phyloP scores from a whole-genome alignment of 1,140 invertebrate genomes.

The Drosophila hydei region DNA sequence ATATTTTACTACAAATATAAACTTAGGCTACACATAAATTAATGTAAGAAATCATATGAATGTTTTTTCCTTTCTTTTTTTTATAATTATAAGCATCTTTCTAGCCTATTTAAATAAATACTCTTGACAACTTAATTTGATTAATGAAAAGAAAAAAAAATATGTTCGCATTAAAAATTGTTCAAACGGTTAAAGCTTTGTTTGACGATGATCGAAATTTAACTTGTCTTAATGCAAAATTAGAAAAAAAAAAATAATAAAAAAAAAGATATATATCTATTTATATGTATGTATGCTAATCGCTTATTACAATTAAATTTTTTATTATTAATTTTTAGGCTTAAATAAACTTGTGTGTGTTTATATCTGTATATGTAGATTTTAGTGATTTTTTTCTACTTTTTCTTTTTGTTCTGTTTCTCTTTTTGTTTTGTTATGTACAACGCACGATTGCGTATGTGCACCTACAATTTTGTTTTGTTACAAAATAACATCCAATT shows the following conservation, averaged over 20 bases:
- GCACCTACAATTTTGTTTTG: conserved; percentile 23
- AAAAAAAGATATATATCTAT: conserved; percentile 11
- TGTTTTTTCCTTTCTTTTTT: neutral
- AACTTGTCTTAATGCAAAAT: conserved; percentile 19
- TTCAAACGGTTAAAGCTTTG: conserved; percentile 13
- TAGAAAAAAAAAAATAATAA: conserved; percentile 24
- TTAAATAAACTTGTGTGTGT: conserved; percentile 9
- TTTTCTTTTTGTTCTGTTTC: neutral
- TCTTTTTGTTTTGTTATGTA: conserved; percentile 24
- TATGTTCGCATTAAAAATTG: neutral
- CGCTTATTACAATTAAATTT: conserved; percentile 9
- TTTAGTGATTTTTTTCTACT: neutral
- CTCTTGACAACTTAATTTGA: conserved; percentile 30
- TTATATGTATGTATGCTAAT: conserved; percentile 28
- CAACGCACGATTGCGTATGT: conserved; percentile 11
- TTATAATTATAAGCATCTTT: conserved; percentile 58
- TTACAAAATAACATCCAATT: conserved; percentile 18
- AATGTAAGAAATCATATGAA: conserved; percentile 8
- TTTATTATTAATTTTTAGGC: conserved; percentile 15
- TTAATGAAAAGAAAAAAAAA: conserved; percentile 2
- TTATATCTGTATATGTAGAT: conserved; percentile 1
- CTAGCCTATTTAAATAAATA: conserved; percentile 24
- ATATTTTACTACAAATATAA: conserved; percentile 11
- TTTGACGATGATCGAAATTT: conserved; percentile 12
- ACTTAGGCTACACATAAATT: conserved; percentile 20